A percentile compares a stretch with the other conserved stretches of the same genome.
These are phyloP conservation scores for Florisuga fusca DNA, from an alignment of 2,797 vertebrate species.

Conservation along the genomic window DNA sequence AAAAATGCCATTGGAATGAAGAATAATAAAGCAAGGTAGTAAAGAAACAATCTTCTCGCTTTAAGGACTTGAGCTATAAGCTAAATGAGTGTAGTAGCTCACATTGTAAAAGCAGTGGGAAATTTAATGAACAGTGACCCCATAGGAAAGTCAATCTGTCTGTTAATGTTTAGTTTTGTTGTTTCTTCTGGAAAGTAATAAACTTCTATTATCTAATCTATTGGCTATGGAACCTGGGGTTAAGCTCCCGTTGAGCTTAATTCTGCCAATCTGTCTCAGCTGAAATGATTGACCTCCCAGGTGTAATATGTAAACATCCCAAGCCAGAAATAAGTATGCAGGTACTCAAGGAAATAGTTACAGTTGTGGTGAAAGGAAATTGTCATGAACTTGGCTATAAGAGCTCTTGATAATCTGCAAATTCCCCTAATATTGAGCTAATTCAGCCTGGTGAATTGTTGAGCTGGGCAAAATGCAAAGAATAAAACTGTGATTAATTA, in stretches of 20 bases:
- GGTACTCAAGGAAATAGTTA: neutral
- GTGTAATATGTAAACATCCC: neutral
- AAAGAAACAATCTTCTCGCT: constrained; percentile 47
- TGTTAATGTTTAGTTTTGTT: constrained; percentile 50
- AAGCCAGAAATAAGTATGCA: neutral
- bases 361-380: neutral
- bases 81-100: constrained; percentile 43
- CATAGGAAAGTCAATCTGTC: constrained; percentile 51
- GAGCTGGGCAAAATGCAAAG: neutral
- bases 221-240: neutral
- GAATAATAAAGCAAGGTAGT: neutral
- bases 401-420: neutral
- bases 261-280: neutral
- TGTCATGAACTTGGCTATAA: neutral
- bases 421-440: neutral
- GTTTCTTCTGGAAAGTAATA: constrained; percentile 54
- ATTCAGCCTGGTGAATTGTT: neutral
- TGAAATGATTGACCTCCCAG: constrained; percentile 10
- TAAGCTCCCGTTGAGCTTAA: neutral
- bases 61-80: constrained; percentile 46
- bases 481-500: neutral
- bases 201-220: constrained; percentile 28
- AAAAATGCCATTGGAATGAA: constrained; percentile 46
- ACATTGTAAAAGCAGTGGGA: constrained; percentile 56
- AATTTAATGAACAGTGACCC: constrained; percentile 67